A percentile compares a stretch with the other conserved stretches of the same genome.
Conservation (phyloP, 2,797 vertebrate genomes). For the Pelochelys cantorii region DNA sequence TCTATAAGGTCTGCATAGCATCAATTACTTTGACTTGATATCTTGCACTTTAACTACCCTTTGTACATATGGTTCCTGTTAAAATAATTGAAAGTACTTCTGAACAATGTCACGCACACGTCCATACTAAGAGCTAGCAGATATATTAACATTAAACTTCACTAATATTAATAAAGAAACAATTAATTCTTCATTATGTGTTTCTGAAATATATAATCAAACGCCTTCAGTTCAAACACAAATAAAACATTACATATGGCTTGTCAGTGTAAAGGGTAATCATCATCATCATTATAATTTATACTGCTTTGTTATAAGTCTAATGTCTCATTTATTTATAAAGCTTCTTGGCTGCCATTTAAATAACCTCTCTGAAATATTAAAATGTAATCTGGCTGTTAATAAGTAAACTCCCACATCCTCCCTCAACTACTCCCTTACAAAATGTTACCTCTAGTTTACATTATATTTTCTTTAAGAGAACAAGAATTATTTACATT, state of each 20-base stretch:
- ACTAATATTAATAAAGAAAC: constrained; percentile 77
- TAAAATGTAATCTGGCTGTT: constrained; percentile 31
- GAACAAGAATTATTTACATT: constrained; percentile 23
- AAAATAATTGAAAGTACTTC: constrained; percentile 72
- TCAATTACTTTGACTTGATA: constrained; percentile 64
- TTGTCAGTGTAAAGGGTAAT: constrained; percentile 63
- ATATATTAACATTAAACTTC: constrained; percentile 76
- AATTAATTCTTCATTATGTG: constrained; percentile 73
- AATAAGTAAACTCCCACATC: constrained; percentile 26
- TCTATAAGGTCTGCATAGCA: constrained; percentile 69
- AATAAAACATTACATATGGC: constrained; percentile 67
- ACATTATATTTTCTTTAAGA: constrained; percentile 22
- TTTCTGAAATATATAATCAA: constrained; percentile 67
- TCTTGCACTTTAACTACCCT: constrained; percentile 50
- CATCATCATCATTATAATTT: constrained; percentile 59
- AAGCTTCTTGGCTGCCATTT: constrained; percentile 58
- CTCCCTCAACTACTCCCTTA: constrained; percentile 22
- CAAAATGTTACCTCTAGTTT: constrained; percentile 30
- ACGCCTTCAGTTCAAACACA: constrained; percentile 60
- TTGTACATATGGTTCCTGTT: constrained; percentile 79
- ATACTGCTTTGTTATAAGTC: constrained; percentile 44
- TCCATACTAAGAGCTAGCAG: constrained; percentile 71
- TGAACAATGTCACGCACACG: constrained; percentile 79
- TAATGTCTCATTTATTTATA: constrained; percentile 64
- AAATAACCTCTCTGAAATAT: constrained; percentile 57